Evolutionary conservation across 2,888 invertebrate species (phyloP), one percentile per base, ranked within the genome.

Genomic region (Thyatira batis): DNA sequence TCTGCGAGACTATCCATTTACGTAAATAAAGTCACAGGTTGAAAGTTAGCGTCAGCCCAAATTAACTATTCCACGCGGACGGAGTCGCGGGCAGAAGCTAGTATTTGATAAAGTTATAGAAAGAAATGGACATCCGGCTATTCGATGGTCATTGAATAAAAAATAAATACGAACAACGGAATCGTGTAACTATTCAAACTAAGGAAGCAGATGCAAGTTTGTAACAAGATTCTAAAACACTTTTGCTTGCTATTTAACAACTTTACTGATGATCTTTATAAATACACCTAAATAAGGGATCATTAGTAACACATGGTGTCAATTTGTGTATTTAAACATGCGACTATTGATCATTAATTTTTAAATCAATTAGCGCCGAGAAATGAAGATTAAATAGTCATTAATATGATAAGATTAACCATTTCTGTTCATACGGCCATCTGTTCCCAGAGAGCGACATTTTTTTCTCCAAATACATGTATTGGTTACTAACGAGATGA

Each of bases 301-400:
- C 39, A 39, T 45, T 46, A 45, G 51, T 60, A 64, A 49, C 66
- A 73, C 57, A 64, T 69, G 73, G 55, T 10, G 45, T 46, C 23
- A 23, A 45, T 45, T n/a, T 27, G 27, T 27, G 17, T 27, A 27
- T 48, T 13, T 48, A 27, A 51, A 33, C 33, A 23, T 55, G 53
- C 0, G 53, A 45, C 58, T 44, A 52, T 67, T 65, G 67, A 51
- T 63, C 64, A 71, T 75, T 76, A 74, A 69, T 69, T 71, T 68
- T 67, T 54, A 63, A 73, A 75, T 76, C 80, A 80, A 84, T 84
- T 83, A 83, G 68, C 60, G 59, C 63, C 58, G 52, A 72, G 69
- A 57, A 64, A 63, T 65, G 69, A 65, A 69, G 72, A 76, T 68
- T 68, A 70, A 63, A 72, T 70, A 73, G 75, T 76, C 67, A 69